Percentiles rank a stretch among this genome's conserved stretches.
Conservation (phyloP, 2,888 invertebrate species). For the Amaurobius ferox region DNA sequence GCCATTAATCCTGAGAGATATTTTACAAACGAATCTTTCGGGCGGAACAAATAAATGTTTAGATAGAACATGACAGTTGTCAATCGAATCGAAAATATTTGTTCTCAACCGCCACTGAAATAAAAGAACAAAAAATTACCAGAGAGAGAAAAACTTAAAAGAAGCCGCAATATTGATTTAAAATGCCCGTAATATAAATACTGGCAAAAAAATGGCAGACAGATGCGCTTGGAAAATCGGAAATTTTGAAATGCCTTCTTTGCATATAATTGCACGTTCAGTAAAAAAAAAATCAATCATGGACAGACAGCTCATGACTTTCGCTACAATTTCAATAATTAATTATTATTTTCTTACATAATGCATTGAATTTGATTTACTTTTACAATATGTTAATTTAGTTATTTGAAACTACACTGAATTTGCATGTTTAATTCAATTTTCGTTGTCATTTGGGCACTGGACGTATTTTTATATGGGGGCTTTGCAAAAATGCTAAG, state of each 20-base stretch:
- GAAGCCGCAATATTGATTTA: slow-evolving; percentile 2
- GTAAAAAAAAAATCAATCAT: too few relatives aligned
- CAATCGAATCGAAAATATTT: slow-evolving; percentile 5
- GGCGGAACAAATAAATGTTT: neutral
- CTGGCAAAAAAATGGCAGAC: neutral
- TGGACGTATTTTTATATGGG: too few relatives aligned
- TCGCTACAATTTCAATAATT: too few relatives aligned
- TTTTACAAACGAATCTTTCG: neutral
- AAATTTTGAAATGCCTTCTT: neutral
- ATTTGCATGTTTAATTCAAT: too few relatives aligned
- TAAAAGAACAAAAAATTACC: neutral
- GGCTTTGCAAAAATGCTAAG: too few relatives aligned
- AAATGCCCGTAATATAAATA: neutral
- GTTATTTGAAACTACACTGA: too few relatives aligned
- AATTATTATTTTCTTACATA: too few relatives aligned
- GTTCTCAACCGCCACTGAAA: neutral
- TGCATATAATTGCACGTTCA: too few relatives aligned
- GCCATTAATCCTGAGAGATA: neutral
- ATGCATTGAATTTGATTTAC: too few relatives aligned
- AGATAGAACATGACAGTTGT: neutral
- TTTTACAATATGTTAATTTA: too few relatives aligned
- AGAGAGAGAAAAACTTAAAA: neutral
- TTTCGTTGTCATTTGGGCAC: too few relatives aligned
- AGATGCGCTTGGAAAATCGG: neutral
- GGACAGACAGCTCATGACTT: too few relatives aligned